Conservation (phyloP, 2,113 vertebrate species). For the Ranitomeya variabilis region DNA sequence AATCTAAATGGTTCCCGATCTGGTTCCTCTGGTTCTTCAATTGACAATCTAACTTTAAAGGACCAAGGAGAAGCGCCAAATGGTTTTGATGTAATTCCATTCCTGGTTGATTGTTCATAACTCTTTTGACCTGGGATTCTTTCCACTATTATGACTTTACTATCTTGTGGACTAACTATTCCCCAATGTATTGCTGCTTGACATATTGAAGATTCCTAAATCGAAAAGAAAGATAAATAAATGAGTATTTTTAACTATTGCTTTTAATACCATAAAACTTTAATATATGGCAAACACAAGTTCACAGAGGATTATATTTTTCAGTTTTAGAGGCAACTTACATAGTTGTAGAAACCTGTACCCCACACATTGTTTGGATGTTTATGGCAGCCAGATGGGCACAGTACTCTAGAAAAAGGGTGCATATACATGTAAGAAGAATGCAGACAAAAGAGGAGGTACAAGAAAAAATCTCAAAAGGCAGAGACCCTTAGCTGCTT, state of each 20-base stretch:
- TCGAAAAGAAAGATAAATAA: not conserved
- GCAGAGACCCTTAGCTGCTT: too few species aligned
- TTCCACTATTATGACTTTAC: not conserved
- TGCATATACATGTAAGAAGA: not conserved
- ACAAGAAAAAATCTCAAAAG: not conserved
- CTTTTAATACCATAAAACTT: too few species aligned
- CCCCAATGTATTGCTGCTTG: slow-evolving; percentile 3
- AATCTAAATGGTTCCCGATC: not conserved
- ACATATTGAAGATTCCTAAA: not conserved
- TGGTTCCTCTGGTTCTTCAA: not conserved
- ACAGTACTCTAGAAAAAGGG: not conserved
- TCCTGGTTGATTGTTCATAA: not conserved
- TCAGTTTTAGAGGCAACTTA: too few species aligned
- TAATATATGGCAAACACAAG: too few species aligned
- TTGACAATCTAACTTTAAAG: not conserved
- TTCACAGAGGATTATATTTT: too few species aligned
- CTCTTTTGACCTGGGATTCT: not conserved
- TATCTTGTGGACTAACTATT: not conserved
- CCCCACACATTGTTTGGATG: not conserved
- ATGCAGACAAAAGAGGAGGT: not conserved
- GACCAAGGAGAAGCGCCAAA: not conserved
- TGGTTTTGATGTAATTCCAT: not conserved
- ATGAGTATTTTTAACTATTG: too few species aligned
- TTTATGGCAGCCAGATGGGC: not conserved
- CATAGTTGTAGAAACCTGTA: too few species aligned